Percentiles rank a stretch among this genome's conserved stretches.
These are phyloP conservation scores for Drosophila anceps DNA, from an alignment of 2,888 invertebrate genomes.

Conservation along the genomic window DNA sequence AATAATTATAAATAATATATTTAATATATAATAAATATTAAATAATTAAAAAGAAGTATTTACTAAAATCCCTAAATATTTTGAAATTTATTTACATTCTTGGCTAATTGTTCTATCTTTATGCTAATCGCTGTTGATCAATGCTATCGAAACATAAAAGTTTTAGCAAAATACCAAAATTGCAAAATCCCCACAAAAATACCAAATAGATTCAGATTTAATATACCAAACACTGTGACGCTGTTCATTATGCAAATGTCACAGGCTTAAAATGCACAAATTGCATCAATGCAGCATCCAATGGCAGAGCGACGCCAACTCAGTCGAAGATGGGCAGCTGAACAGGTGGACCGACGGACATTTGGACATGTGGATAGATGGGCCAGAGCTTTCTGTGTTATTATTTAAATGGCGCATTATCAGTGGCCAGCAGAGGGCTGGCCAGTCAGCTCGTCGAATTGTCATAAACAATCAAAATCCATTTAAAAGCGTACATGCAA, in stretches of 20 bases:
- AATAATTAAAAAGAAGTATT: too few species aligned
- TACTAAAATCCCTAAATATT: too few species aligned
- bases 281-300: conserved; percentile 50
- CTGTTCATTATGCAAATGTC: conserved; percentile 56
- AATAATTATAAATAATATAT: too few species aligned
- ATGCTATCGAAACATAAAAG: background rate
- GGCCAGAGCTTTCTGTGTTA: conserved; percentile 44
- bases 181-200: background rate
- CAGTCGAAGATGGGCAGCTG: conserved; percentile 24
- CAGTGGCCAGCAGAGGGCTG: conserved; percentile 73
- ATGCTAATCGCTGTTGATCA: background rate
- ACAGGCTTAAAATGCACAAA: conserved; percentile 69
- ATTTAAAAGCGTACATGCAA: conserved; percentile 82
- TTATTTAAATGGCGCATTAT: conserved; percentile 79
- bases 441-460: conserved; percentile 76
- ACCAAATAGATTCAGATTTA: conserved; percentile 24
- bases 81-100: background rate
- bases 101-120: background rate
- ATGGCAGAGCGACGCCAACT: conserved; percentile 2
- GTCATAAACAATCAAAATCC: conserved; percentile 84
- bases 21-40: too few species aligned
- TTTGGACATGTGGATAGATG: conserved; percentile 1
- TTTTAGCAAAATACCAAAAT: background rate
- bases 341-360: background rate
- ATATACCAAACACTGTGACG: conserved; percentile 27